Evolutionary conservation across 2,113 vertebrate species (phyloP).

Genomic region (Numida meleagris): DNA sequence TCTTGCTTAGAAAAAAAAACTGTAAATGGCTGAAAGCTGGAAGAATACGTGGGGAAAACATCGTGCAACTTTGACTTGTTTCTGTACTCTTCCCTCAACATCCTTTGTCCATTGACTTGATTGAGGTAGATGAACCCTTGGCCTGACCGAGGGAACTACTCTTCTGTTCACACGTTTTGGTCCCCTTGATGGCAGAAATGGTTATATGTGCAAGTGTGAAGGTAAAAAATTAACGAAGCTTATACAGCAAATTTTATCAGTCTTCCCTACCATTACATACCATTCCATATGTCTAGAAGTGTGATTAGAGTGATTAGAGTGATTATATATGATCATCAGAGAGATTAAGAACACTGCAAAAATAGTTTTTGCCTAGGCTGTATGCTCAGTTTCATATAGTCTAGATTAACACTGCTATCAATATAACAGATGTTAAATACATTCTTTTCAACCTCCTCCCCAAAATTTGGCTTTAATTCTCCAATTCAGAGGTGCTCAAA

Average conservation of each 20-base stretch:
- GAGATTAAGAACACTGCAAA: background rate
- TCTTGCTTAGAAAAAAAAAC: background rate
- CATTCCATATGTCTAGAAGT: background rate
- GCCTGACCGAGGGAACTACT: background rate
- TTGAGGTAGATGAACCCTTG: background rate
- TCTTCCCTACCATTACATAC: background rate
- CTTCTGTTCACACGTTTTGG: background rate
- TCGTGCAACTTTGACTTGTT: background rate
- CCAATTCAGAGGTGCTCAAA: background rate
- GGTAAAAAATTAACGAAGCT: background rate
- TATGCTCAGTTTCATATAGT: background rate
- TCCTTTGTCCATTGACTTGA: background rate
- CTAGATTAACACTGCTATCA: background rate
- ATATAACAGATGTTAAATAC: background rate
- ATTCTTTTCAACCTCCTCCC: background rate
- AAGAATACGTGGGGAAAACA: background rate
- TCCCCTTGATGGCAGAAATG: background rate
- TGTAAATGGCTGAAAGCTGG: background rate
- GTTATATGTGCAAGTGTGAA: background rate
- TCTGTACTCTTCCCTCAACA: background rate
- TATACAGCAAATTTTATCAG: background rate
- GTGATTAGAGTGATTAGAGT: background rate
- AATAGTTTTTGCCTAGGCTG: background rate
- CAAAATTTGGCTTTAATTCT: background rate
- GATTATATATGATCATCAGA: background rate